Evolutionary conservation across 2,797 vertebrate genomes (phyloP).

Genomic region (Carcharodon carcharias): DNA sequence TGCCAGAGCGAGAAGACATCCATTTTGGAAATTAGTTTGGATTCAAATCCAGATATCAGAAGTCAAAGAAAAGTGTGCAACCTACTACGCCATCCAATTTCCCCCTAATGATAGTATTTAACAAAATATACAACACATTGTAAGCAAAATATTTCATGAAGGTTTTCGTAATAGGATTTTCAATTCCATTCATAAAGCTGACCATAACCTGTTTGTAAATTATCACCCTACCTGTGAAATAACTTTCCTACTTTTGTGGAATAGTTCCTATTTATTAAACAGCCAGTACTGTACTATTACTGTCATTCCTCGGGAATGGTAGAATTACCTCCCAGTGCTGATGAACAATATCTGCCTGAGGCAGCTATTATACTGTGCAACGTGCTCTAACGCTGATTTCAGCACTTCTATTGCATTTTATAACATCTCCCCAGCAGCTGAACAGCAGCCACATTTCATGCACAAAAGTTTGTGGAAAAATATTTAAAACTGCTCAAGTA

Average conservation of each 20-base stretch:
- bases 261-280: background rate
- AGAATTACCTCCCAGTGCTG: background rate
- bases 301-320: background rate
- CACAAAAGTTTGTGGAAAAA: background rate
- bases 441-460: background rate
- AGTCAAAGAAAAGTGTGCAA: background rate
- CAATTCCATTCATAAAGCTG: background rate
- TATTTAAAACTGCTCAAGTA: background rate
- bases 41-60: background rate
- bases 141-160: background rate
- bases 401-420: background rate
- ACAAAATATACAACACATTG: background rate
- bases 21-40: background rate
- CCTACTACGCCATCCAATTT: background rate
- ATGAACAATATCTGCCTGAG: slow-evolving; percentile 23
- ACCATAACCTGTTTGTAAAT: background rate
- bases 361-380: background rate
- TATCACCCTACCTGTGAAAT: background rate
- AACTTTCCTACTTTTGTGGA: background rate
- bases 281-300: background rate
- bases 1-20: background rate
- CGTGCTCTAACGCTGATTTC: slow-evolving; percentile 1
- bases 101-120: background rate
- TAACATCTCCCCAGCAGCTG: background rate
- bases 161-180: background rate